phyloP scores from a whole-genome alignment of 2,113 vertebrate species.

The Pogona vitticeps region DNA sequence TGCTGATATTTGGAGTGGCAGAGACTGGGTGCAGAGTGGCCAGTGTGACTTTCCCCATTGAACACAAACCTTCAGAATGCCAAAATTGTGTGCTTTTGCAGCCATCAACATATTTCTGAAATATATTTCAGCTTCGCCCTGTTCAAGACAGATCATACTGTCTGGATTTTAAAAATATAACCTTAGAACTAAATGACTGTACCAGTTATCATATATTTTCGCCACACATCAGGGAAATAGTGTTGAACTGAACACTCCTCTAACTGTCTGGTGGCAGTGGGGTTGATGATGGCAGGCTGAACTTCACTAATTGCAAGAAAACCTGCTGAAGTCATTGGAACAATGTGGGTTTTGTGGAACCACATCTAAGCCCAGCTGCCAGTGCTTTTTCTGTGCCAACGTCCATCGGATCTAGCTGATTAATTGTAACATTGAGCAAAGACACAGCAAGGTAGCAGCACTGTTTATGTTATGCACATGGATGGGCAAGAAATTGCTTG shows the following conservation, averaged over 20 bases:
- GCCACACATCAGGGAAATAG: neutral
- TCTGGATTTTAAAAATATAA: neutral
- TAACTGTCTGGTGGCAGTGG: too few species aligned
- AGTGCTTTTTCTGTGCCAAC: neutral
- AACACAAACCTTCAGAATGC: too few species aligned
- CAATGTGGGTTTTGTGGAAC: neutral
- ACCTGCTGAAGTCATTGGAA: neutral
- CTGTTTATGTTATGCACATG: conserved; percentile 9
- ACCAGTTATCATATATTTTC: neutral
- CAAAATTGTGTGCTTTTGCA: neutral
- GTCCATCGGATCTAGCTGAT: neutral
- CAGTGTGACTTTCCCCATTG: too few species aligned
- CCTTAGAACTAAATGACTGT: neutral
- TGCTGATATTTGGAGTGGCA: too few species aligned
- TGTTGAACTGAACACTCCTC: neutral
- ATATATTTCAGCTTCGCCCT: neutral
- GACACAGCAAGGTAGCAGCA: neutral
- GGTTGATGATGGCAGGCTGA: neutral
- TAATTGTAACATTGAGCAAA: neutral
- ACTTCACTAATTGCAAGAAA: neutral
- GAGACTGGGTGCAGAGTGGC: too few species aligned
- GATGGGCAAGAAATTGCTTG: conserved; percentile 30
- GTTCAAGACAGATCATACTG: neutral
- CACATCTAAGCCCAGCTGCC: neutral
- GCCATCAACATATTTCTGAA: neutral